phyloP scores from a whole-genome alignment of 2,113 vertebrate genomes.

The Ariopsis seemanni region DNA sequence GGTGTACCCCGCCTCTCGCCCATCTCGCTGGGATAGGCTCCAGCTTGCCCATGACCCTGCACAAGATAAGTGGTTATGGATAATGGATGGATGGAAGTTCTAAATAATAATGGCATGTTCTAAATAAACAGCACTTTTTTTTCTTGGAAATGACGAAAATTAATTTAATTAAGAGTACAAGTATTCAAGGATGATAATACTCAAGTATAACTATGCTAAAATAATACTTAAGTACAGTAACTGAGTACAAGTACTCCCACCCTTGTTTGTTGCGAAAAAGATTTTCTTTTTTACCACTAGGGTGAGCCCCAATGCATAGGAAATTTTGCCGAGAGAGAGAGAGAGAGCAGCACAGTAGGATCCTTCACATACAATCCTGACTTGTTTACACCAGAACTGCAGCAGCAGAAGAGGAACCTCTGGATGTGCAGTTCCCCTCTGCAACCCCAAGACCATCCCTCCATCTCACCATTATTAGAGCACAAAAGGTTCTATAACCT shows the following conservation, averaged over 20 bases:
- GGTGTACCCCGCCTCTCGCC: too few relatives aligned
- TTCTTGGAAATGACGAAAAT: not conserved
- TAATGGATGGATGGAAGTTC: too few relatives aligned
- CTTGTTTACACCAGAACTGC: slow-evolving; percentile 67
- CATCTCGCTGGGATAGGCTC: too few relatives aligned
- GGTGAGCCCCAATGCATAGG: slow-evolving; percentile 28
- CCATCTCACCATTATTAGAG: slow-evolving; percentile 4
- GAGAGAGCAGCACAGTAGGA: slow-evolving; percentile 28
- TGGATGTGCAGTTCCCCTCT: slow-evolving; percentile 41
- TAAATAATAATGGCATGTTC: too few relatives aligned
- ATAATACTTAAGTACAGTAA: not conserved
- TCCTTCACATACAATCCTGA: slow-evolving; percentile 54
- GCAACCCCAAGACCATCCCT: not conserved
- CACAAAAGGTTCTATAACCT: slow-evolving; percentile 66
- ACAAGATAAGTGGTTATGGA: too few relatives aligned
- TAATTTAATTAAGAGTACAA: not conserved
- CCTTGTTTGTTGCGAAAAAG: too few relatives aligned
- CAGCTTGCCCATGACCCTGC: too few relatives aligned
- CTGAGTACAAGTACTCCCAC: not conserved
- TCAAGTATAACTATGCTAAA: not conserved
- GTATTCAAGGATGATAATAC: not conserved
- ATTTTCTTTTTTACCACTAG: slow-evolving; percentile 32
- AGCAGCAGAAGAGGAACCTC: slow-evolving; percentile 54
- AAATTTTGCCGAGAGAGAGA: not conserved
- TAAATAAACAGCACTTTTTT: not conserved